Conservation (phyloP, 2,113 vertebrate species). For the Epinephelus moara region DNA sequence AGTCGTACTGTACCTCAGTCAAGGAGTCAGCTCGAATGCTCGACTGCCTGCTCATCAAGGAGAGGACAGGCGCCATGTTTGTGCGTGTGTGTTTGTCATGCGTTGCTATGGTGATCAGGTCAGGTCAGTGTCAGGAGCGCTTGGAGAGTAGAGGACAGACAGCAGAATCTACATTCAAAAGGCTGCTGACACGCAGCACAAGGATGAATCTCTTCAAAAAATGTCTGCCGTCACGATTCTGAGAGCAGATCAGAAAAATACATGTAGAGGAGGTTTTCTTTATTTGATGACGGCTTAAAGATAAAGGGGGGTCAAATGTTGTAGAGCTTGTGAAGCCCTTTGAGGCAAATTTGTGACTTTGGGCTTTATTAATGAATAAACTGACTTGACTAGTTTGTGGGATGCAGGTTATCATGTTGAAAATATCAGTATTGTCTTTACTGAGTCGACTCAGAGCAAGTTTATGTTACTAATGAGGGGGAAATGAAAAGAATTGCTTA, state of each 20-base stretch:
- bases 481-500: neutral
- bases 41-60: constrained; percentile 24
- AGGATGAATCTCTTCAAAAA: constrained; percentile 33
- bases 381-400: neutral
- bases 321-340: neutral
- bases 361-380: neutral
- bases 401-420: constrained; percentile 3
- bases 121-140: constrained; percentile 30
- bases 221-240: constrained; percentile 21
- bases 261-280: neutral
- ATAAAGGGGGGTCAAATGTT: no score
- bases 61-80: constrained; percentile 56
- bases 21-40: constrained; percentile 21
- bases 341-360: neutral
- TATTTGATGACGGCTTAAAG: no score
- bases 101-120: constrained; percentile 47
- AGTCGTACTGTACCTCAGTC: constrained; percentile 35
- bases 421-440: neutral
- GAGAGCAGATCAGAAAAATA: neutral
- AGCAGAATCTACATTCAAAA: constrained; percentile 63
- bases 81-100: constrained; percentile 29
- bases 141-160: constrained; percentile 37
- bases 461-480: neutral
- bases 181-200: constrained; percentile 47
- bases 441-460: neutral